Evolutionary conservation across 2,888 invertebrate species (phyloP), one percentile per base, ranked within the genome.

Genomic region (Drosophila falleni): DNA sequence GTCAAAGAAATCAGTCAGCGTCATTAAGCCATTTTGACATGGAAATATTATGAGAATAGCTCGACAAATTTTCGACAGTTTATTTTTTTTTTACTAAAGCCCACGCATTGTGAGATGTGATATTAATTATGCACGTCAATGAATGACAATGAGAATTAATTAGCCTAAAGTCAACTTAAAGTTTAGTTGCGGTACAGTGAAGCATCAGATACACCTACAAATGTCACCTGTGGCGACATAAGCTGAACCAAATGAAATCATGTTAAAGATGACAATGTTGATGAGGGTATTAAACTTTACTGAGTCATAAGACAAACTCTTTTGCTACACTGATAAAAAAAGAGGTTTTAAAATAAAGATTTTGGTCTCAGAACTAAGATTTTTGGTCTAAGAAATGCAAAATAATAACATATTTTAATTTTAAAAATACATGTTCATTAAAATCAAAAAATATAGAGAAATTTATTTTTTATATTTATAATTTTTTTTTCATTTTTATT

Each of bases 61-160:
- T 49, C 39, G 19, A 41, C 29, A 59, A 59, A 26, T 49, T 59
- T 59, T 51, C 5, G 50, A 41, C n/a, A 59, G 39, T 33, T 33
- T n/a, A 2, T 16, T 19, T 15, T 23, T 19, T 39, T 9, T 41
- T 39, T 10, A 26, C 26, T 26, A 9, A 13, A 6, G 70, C 84
- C 78, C 64, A 78, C 83, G 74, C 71, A 26, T 39, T 50, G 35
- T 55, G 60, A 61, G 63, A 74, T 79, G 70, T 55, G 39, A 80
- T 73, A 78, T 80, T 75, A 82, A 86, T 86, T 82, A 83, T 67
- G 72, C 78, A 59, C 62, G 72, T 74, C 74, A 74, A 58, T 44
- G 46, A 19, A 56, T 80, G 78, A 80, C 81, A 78, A 65, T 60
- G 41, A 55, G 50, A 78, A 82, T 82, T 78, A 87, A 82, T 87